Base-by-base conservation (phyloP, 2,797 vertebrate species). In the Pristis pectinata region DNA sequence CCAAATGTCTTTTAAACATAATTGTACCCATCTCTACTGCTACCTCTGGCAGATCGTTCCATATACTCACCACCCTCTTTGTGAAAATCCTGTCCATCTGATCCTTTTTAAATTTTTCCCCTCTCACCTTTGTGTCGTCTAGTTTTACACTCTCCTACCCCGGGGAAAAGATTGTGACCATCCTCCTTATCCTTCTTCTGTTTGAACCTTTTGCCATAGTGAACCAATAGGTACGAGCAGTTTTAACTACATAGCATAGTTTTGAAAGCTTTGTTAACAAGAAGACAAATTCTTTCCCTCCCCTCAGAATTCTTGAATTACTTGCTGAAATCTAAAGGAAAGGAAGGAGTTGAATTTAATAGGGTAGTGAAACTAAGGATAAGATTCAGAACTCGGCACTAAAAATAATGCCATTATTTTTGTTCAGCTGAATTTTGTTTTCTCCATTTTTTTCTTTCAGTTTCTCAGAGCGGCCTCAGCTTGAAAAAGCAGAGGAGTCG, bases 401-500 rank as follows among this genome's bases (percentile, higher is more conserved):
- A 41, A 3, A 41, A 37, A 24, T 22, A 8, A 64, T 41, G 59
- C 34, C 59, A 41, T 19, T 37, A 67, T 91, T 91, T 64, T 67
- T 13, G n/a, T 91, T 91, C n/a, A 67, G 61, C 87, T 91, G 64
- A 91, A 79, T 91, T 89, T 91, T 64, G 44, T 72, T 72, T 2
- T 93, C 41, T 7, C 70, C 2, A 15, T 1, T 61, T 41, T 94
- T 94, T 37, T 93, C 72, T 74, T 80, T 80, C 97, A 99, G 99
- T 98, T 95, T 98, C 98, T 96, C 98, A 99, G 97, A 98, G 98
- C 97, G 98, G 98, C 97, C 97, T 98, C 98, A 98, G 98, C 97
- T 96, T 99, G 96, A 99, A 99, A 97, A 99, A 99, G 97, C 98
- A 99, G 95, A 97, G 98, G 79, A 98, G 97, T 96, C 97, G 98